A percentile compares a stretch with the other conserved stretches of the same genome.
Evolutionary conservation across 2,888 invertebrate species (phyloP).

Genomic region (Thalpophila matura): DNA sequence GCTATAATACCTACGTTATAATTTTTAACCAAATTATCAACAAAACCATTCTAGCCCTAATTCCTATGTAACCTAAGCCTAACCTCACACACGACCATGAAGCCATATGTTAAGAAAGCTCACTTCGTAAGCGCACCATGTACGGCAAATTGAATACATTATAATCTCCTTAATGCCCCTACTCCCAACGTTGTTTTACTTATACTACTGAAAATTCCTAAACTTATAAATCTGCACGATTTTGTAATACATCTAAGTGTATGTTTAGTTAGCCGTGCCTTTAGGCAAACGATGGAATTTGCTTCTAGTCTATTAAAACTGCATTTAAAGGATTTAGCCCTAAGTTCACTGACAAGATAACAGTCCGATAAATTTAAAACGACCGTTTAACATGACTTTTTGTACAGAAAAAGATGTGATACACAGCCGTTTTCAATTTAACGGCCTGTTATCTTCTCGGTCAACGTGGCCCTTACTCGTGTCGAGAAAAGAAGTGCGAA

Average conservation of each 20-base stretch:
- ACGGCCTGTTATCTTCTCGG: too few relatives aligned
- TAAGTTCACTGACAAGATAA: too few relatives aligned
- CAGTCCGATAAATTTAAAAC: too few relatives aligned
- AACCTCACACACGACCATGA: constrained; percentile 20
- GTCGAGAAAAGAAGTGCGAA: too few relatives aligned
- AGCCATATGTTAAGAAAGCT: constrained; percentile 44
- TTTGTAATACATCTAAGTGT: not conserved
- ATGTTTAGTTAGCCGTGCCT: not conserved
- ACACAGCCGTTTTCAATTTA: too few relatives aligned
- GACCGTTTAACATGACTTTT: too few relatives aligned
- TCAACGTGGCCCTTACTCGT: too few relatives aligned
- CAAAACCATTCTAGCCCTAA: constrained; percentile 1
- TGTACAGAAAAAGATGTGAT: too few relatives aligned
- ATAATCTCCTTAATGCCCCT: constrained; percentile 42
- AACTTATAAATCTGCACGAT: constrained; percentile 30
- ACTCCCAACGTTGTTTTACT: constrained; percentile 27
- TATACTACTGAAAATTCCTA: constrained; percentile 34
- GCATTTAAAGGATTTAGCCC: too few relatives aligned
- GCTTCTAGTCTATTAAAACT: not conserved
- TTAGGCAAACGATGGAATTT: not conserved
- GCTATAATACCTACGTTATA: not conserved
- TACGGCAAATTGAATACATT: constrained; percentile 59
- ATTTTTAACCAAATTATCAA: not conserved
- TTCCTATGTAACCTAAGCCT: constrained; percentile 29
- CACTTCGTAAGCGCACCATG: constrained; percentile 33